These are phyloP conservation scores for Argynnis bischoffii DNA, from an alignment of 2,888 invertebrate genomes.

Conservation along the genomic window DNA sequence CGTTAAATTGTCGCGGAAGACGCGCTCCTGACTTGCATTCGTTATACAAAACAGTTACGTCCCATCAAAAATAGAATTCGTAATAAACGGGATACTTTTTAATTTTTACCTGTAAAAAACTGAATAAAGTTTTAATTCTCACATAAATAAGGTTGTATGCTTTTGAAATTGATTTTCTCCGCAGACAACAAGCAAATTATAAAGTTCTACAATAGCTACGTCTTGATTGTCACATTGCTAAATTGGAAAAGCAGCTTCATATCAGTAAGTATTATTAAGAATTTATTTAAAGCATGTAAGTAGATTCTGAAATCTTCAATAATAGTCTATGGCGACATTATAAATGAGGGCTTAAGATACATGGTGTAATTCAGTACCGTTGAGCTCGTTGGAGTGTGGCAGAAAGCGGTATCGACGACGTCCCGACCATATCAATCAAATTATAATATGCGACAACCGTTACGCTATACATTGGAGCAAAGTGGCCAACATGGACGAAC, in stretches of 20 bases:
- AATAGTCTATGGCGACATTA: conserved; percentile 73
- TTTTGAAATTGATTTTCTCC: not conserved
- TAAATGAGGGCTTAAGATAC: conserved; percentile 73
- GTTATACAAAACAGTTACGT: conserved; percentile 43
- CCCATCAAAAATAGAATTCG: conserved; percentile 1
- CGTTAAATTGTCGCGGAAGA: conserved; percentile 71
- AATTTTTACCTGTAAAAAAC: too few relatives aligned
- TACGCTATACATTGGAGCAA: conserved; percentile 31
- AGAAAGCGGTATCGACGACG: conserved; percentile 75
- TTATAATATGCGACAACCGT: conserved; percentile 66
- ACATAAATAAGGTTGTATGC: not conserved
- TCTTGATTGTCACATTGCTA: not conserved
- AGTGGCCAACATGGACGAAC: conserved; percentile 22
- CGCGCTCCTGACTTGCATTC: conserved; percentile 67
- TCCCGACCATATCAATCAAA: conserved; percentile 78
- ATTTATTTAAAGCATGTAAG: conserved; percentile 27
- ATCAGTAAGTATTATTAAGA: conserved; percentile 38
- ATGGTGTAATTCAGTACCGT: conserved; percentile 78
- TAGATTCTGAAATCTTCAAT: conserved; percentile 49
- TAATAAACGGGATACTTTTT: not conserved
- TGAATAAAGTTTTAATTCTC: too few relatives aligned
- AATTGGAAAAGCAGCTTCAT: conserved; percentile 32
- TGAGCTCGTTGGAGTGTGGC: conserved; percentile 74
- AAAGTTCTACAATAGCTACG: conserved; percentile 15
- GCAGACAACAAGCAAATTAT: conserved; percentile 2